A percentile compares a stretch with the other conserved stretches of the same genome.
Conservation (phyloP, 1,140 invertebrate genomes). For the Drosophila mojavensis region DNA sequence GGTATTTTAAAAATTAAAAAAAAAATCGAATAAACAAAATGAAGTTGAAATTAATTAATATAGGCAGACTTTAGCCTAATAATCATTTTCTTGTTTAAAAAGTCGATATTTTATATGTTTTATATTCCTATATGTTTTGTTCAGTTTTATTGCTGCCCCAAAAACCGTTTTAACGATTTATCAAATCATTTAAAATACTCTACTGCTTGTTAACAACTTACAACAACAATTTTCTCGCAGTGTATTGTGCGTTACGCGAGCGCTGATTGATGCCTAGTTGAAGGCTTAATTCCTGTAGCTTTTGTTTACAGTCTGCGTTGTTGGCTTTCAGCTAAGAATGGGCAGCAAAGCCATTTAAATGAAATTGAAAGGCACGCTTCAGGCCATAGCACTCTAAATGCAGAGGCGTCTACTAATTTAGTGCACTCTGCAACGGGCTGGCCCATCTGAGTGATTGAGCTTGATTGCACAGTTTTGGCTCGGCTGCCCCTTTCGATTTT, state of each 20-base stretch:
- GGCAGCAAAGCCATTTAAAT: conserved; percentile 44
- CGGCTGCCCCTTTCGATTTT: conserved; percentile 58
- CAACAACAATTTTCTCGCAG: conserved; percentile 17
- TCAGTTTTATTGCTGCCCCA: too few relatives aligned
- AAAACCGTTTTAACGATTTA: too few relatives aligned
- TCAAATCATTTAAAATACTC: too few relatives aligned
- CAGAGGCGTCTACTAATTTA: conserved; percentile 74
- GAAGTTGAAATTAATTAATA: too few relatives aligned
- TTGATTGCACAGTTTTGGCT: conserved; percentile 56
- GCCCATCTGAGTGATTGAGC: conserved; percentile 40
- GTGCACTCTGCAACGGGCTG: conserved; percentile 39
- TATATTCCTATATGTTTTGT: too few relatives aligned
- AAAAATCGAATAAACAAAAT: too few relatives aligned
- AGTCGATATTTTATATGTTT: too few relatives aligned
- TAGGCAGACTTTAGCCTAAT: too few relatives aligned
- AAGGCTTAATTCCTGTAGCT: conserved; percentile 58
- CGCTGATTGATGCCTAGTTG: conserved; percentile 61
- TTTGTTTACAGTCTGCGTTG: conserved; percentile 49
- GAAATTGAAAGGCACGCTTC: conserved; percentile 67
- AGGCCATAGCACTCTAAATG: conserved; percentile 46
- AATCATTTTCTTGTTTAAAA: too few relatives aligned
- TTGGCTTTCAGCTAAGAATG: conserved; percentile 26
- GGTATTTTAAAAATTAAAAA: too few relatives aligned
- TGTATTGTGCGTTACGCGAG: conserved; percentile 22
- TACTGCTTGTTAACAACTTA: too few relatives aligned